Conservation (phyloP, 2,888 invertebrate genomes). For the Xanthorhoe designata region DNA sequence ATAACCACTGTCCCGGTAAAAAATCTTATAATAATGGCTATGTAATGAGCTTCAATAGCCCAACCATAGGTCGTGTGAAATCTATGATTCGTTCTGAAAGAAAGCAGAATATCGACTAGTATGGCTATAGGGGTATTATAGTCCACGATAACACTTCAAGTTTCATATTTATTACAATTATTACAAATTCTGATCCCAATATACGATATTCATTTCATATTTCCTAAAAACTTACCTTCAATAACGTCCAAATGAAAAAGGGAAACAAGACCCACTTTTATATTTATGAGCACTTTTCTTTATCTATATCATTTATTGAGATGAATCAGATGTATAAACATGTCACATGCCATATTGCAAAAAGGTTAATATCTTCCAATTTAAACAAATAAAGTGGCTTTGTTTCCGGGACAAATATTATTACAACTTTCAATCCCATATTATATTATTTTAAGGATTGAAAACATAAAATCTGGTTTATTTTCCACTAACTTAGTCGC, state of each 20-base stretch:
- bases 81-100: too few species aligned
- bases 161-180: too few species aligned
- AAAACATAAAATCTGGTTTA: too few species aligned
- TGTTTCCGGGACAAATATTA: background rate
- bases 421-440: background rate
- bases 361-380: background rate
- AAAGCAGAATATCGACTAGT: too few species aligned
- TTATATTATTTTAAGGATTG: background rate
- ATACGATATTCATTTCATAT: background rate
- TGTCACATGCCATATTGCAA: background rate
- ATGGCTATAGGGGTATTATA: too few species aligned
- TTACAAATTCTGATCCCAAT: too few species aligned
- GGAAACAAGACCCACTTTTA: background rate
- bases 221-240: background rate
- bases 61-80: too few species aligned
- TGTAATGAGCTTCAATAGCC: too few species aligned
- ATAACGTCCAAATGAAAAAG: slow-evolving; percentile 1
- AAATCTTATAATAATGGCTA: too few species aligned
- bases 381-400: background rate
- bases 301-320: slow-evolving; percentile 22
- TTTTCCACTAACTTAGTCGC: too few species aligned
- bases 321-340: slow-evolving; percentile 8
- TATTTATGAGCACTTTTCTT: slow-evolving; percentile 20
- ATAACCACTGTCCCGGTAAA: too few species aligned
- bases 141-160: too few species aligned